A percentile compares a stretch with the other conserved stretches of the same genome.
Conservation (phyloP, 2,888 invertebrate species). For the Xestia c-nigrum region DNA sequence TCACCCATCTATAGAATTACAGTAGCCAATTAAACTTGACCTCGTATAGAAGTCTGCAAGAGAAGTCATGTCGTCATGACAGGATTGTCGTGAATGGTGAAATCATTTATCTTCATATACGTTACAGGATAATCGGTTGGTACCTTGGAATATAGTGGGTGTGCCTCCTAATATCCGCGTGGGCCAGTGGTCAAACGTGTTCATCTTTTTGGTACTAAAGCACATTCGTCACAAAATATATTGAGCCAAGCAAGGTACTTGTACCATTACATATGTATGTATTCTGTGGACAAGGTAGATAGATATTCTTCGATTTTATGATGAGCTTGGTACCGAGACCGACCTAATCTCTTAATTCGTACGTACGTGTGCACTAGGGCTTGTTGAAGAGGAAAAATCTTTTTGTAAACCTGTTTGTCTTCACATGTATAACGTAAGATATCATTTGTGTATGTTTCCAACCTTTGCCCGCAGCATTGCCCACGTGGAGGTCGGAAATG, state of each 20-base stretch:
- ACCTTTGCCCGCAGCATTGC: neutral
- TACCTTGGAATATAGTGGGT: constrained; percentile 8
- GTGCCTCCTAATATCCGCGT: constrained; percentile 18
- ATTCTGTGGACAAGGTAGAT: neutral
- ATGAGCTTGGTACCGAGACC: neutral
- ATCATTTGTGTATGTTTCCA: neutral
- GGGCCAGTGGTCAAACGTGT: neutral
- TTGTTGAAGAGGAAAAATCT: constrained; percentile 25
- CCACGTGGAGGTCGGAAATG: neutral
- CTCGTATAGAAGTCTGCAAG: neutral
- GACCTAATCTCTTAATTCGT: constrained; percentile 2
- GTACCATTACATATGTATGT: neutral
- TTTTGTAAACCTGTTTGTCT: constrained; percentile 21
- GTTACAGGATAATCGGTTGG: neutral
- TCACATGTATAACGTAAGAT: neutral
- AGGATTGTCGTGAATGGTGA: constrained; percentile 5
- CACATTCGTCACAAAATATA: neutral
- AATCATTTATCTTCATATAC: constrained; percentile 6
- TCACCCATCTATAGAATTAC: neutral
- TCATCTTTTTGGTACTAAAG: neutral
- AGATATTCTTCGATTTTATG: constrained; percentile 6
- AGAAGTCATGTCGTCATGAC: neutral
- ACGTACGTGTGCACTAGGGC: neutral
- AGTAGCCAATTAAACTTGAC: neutral
- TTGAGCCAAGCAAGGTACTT: neutral